A percentile compares a stretch with the other conserved stretches of the same genome.
These are phyloP conservation scores for Drosophila lacertosa DNA, from an alignment of 1,140 invertebrate species.

Conservation along the genomic window DNA sequence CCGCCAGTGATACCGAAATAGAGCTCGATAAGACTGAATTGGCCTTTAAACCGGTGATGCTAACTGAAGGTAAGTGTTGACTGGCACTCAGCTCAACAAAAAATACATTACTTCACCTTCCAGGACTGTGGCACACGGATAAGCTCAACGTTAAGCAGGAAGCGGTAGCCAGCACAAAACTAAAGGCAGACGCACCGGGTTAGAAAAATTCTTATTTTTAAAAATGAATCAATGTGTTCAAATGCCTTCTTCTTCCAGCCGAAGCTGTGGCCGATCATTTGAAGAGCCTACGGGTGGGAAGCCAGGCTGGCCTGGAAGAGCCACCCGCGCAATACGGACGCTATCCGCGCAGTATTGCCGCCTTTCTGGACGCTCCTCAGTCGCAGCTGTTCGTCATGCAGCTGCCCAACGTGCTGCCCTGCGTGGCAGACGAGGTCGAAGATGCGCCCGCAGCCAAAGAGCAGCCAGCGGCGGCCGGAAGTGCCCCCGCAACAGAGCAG, in stretches of 20 bases:
- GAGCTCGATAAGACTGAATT: constrained; percentile 78
- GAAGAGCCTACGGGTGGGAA: constrained; percentile 46
- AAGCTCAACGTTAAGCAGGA: constrained; percentile 54
- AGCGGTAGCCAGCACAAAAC: not conserved
- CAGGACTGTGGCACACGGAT: constrained; percentile 67
- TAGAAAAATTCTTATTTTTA: not conserved
- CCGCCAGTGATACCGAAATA: constrained; percentile 46
- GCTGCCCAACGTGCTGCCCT: constrained; percentile 85
- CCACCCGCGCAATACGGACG: constrained; percentile 65
- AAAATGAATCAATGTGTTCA: not conserved
- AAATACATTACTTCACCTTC: too few species aligned
- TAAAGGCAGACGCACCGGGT: constrained; percentile 29
- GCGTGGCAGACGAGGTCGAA: constrained; percentile 70
- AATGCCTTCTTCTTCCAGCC: constrained; percentile 25
- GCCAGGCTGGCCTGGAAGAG: constrained; percentile 41
- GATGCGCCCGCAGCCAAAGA: constrained; percentile 29
- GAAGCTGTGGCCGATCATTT: constrained; percentile 57
- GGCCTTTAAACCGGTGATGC: constrained; percentile 58
- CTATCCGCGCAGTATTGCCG: constrained; percentile 63
- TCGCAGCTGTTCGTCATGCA: constrained; percentile 78
- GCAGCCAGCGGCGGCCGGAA: not conserved
- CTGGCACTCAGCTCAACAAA: not conserved
- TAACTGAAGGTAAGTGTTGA: constrained; percentile 69
- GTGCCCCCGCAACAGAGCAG: constrained; percentile 22
- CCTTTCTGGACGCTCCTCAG: constrained; percentile 54